phyloP scores from a whole-genome alignment of 1,140 invertebrate genomes.

The Physella acuta region DNA sequence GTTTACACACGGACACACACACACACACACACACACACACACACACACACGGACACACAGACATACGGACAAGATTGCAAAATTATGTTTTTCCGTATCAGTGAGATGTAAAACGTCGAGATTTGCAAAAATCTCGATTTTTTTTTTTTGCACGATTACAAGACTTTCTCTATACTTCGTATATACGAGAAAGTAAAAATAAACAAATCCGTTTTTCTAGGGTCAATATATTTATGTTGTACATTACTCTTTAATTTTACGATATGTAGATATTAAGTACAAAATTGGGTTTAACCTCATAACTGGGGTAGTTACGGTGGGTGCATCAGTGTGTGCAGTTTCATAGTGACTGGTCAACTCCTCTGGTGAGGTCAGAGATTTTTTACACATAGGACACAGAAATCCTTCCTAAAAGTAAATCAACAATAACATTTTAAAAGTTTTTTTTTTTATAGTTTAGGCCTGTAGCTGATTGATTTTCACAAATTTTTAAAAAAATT shows the following conservation, averaged over 20 bases:
- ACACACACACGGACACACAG: constrained; percentile 9
- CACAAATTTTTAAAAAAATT: background rate
- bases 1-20: no score
- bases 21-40: background rate
- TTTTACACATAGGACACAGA: constrained; percentile 60
- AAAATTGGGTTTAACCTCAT: background rate
- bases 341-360: constrained; percentile 55
- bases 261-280: background rate
- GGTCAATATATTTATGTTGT: background rate
- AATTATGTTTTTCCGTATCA: no score
- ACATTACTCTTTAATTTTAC: background rate
- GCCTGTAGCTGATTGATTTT: background rate
- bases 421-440: background rate
- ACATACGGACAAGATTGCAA: no score
- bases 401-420: constrained; percentile 53
- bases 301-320: background rate
- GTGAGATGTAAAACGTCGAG: no score
- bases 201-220: constrained; percentile 28
- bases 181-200: no score
- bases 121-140: no score
- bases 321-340: constrained; percentile 9
- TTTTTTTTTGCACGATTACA: no score
- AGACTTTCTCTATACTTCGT: no score
- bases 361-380: constrained; percentile 53
- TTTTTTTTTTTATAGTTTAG: background rate